Percentiles rank a stretch among this genome's conserved stretches.
These are phyloP conservation scores for Drosophila austrosaltans DNA, from an alignment of 2,888 invertebrate species.

Conservation along the genomic window DNA sequence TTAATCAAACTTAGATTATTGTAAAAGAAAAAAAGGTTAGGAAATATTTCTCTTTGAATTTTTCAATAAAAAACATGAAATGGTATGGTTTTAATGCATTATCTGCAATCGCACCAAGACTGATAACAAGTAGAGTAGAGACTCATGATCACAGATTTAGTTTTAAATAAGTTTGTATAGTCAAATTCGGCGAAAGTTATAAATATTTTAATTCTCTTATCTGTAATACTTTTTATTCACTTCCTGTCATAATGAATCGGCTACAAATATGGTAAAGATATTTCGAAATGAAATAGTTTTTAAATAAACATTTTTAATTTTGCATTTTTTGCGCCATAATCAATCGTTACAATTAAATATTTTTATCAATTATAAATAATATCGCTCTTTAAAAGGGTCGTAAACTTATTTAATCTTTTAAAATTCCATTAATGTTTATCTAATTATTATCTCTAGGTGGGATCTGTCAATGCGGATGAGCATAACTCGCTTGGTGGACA, in stretches of 20 bases:
- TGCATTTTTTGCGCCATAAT: too few relatives aligned
- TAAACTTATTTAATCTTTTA: too few relatives aligned
- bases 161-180: background rate
- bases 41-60: background rate
- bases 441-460: slow-evolving; percentile 85
- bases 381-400: too few relatives aligned
- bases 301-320: background rate
- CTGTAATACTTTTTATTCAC: background rate
- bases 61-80: background rate
- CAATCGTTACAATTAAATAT: too few relatives aligned
- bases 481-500: slow-evolving; percentile 91
- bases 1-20: too few relatives aligned
- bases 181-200: background rate
- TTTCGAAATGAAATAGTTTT: background rate
- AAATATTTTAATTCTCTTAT: background rate
- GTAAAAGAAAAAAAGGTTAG: too few relatives aligned
- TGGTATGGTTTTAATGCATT: background rate
- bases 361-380: too few relatives aligned
- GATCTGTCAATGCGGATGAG: slow-evolving; percentile 96
- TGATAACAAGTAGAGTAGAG: background rate
- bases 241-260: background rate
- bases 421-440: background rate
- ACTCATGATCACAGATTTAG: background rate
- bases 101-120: background rate
- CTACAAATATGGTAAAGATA: background rate